Evolutionary conservation across 2,113 vertebrate genomes (phyloP).

Genomic region (Serilophus lunatus): DNA sequence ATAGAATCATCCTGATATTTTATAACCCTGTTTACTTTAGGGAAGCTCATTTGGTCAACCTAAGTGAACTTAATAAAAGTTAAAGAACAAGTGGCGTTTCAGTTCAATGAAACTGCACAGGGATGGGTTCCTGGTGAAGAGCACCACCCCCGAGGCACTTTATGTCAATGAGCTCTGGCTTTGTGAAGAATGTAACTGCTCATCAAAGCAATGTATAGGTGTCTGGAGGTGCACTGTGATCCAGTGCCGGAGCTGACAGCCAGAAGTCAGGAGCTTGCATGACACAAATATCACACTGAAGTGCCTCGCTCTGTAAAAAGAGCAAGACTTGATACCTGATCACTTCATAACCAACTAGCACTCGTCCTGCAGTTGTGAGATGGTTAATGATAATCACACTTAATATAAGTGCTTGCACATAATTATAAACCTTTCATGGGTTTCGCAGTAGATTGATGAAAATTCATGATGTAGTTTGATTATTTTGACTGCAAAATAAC

Average conservation of each 20-base stretch:
- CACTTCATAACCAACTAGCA: neutral
- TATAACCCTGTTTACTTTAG: conserved; percentile 63
- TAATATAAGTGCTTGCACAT: conserved; percentile 14
- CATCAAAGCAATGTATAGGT: neutral
- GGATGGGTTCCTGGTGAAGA: neutral
- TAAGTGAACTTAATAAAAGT: conserved; percentile 73
- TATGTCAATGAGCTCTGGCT: neutral
- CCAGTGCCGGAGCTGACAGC: neutral
- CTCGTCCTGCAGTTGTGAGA: conserved; percentile 21
- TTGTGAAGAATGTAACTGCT: neutral
- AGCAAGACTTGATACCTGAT: conserved; percentile 43
- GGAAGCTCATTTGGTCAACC: conserved; percentile 65
- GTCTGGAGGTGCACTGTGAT: conserved; percentile 8
- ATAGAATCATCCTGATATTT: conserved; percentile 60
- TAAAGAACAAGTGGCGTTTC: conserved; percentile 48
- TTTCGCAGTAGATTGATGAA: neutral
- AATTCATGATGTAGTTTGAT: neutral
- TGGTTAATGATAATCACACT: conserved; percentile 39
- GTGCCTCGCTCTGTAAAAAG: conserved; percentile 59
- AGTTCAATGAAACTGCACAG: conserved; percentile 40
- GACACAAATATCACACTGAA: conserved; percentile 29
- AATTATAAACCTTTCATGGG: conserved; percentile 8
- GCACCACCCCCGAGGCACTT: neutral
- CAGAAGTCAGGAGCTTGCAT: neutral
- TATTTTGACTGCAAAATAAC: neutral